These are phyloP conservation scores for Alloscopus bannaensis DNA, from an alignment of 2,888 invertebrate genomes.

Conservation along the genomic window DNA sequence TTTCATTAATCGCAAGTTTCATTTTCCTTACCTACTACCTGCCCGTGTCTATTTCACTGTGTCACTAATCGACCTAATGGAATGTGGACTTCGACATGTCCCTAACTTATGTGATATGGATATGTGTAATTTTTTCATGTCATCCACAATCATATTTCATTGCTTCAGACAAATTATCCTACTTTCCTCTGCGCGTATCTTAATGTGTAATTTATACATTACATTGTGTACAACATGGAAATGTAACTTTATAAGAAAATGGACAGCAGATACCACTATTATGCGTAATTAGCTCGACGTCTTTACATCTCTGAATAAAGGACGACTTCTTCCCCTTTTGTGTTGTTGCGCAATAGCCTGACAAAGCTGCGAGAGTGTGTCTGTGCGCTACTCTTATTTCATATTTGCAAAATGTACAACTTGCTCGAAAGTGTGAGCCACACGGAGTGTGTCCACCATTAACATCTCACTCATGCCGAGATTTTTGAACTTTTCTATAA, in stretches of 20 bases:
- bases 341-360: conserved; percentile 35
- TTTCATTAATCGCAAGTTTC: conserved; percentile 12
- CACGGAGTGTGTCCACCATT: too few relatives aligned
- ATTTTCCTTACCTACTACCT: too few relatives aligned
- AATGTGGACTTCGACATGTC: too few relatives aligned
- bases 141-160: conserved; percentile 7
- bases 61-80: too few relatives aligned
- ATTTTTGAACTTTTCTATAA: conserved; percentile 58
- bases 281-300: conserved; percentile 52
- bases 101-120: too few relatives aligned
- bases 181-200: background rate
- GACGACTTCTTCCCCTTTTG: conserved; percentile 34
- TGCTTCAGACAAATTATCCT: conserved; percentile 22
- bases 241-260: background rate
- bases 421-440: too few relatives aligned
- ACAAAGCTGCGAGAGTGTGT: background rate
- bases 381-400: too few relatives aligned
- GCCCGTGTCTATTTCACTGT: too few relatives aligned
- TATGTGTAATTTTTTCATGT: background rate
- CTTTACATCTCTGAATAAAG: conserved; percentile 36
- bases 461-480: conserved; percentile 1
- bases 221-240: background rate
- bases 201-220: conserved; percentile 8
- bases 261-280: too few relatives aligned
- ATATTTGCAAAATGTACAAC: too few relatives aligned